Conservation (phyloP, 2,888 invertebrate genomes). For the Orchestes rusci region DNA sequence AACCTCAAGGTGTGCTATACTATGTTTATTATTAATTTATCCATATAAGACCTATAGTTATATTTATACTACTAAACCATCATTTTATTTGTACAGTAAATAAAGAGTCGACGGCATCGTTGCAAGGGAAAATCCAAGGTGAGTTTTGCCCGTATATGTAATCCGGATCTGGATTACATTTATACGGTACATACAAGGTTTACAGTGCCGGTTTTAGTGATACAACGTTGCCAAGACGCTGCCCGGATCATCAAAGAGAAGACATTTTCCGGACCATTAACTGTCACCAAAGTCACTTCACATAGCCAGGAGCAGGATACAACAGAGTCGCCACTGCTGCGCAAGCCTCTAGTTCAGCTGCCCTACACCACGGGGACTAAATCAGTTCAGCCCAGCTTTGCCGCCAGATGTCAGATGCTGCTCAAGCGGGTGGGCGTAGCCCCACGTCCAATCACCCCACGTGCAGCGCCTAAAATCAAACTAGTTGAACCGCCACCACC, state of each 20-base stretch:
- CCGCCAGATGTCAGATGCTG: constrained; percentile 17
- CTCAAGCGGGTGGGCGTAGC: constrained; percentile 14
- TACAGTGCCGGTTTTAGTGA: constrained; percentile 39
- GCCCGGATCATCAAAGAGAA: constrained; percentile 35
- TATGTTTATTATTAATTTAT: no score
- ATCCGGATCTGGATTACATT: no score
- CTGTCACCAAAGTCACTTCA: constrained; percentile 23
- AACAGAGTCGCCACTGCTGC: constrained; percentile 29
- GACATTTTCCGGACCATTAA: constrained; percentile 32
- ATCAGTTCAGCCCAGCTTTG: constrained; percentile 10
- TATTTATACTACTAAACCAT: no score
- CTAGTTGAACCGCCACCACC: not conserved
- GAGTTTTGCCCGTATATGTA: constrained; percentile 30
- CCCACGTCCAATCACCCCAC: not conserved
- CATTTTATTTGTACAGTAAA: constrained; percentile 32
- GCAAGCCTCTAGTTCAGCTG: constrained; percentile 23
- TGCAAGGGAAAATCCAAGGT: constrained; percentile 43
- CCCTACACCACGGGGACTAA: constrained; percentile 30
- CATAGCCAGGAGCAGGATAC: constrained; percentile 28
- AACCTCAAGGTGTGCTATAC: constrained; percentile 38
- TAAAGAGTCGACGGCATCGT: constrained; percentile 35
- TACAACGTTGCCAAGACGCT: constrained; percentile 43
- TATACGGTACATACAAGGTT: not conserved
- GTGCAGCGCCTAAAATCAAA: not conserved
- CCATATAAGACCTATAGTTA: no score